Evolutionary conservation across 37 sponge, comb jelly and placozoan genomes (phyloP), one percentile per base, ranked within the genome.

Genomic region (Theonella swinhoei): DNA sequence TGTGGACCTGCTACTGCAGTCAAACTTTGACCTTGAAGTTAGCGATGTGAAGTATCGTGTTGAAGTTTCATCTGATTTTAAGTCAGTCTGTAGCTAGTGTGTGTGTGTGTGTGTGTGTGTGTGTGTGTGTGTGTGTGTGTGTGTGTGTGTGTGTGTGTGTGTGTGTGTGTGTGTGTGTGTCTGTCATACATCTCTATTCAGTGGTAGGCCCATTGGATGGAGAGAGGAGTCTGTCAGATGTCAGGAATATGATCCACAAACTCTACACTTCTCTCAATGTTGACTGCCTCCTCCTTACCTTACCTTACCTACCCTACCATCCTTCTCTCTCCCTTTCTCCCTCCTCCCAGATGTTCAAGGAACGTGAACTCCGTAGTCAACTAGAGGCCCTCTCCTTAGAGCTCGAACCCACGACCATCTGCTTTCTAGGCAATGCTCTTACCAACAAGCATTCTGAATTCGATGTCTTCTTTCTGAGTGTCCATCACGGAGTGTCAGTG

Each of bases 241-340:
- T 92, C 17, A 84, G 86, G 72, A 94, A 84, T 62, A 76, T 92
- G 85, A 87, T 97, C 54, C 90, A 94, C 70, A 91, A 94, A 65
- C 80, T 97, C 68, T 94, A 94, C 76, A 83, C 84, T 17, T 76
- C 92, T 14, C 86, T 97, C 38, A 91, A 97, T 74, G 88, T 97
- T 31, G 97, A 97, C 72, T 76, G 73, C 30, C n/a, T 65, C 66
- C 30, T 26, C 66, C 19, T 26, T 65, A 11, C 19, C 66, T n/a
- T 65, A 23, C 66, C n/a, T 65, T 65, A 7, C n/a, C 66, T 65
- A 14, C 54, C 54, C 7, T 47, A 7, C 7, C 14, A 14, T 14
- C 54, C 54, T 47, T 14, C 14, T 47, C 54, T 47, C 54, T 47
- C 54, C 62, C 58, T 1, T 25, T 74, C 41, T 64, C 32, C 58